Conservation (phyloP, 2,797 vertebrate species). For the Phalloptychus januarius region DNA sequence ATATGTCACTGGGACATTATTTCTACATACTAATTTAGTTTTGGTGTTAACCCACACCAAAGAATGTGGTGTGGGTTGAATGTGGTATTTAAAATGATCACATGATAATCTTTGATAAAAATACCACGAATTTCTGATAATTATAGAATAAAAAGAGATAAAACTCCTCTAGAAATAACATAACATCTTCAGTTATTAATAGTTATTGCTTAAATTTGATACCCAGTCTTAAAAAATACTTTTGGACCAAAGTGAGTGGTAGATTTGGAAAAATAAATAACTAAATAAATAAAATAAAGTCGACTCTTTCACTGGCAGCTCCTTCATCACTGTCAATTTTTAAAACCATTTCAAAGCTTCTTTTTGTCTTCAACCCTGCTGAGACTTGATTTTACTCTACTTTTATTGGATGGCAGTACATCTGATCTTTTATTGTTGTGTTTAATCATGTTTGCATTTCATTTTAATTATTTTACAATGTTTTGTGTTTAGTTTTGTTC, state of each 20-base stretch:
- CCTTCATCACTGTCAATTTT: not conserved
- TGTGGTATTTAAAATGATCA: not conserved
- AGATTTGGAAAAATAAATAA: not conserved
- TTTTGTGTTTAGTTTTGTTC: not conserved
- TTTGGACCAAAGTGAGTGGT: not conserved
- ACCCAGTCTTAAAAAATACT: not conserved
- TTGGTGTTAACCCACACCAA: not conserved
- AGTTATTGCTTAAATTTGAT: not conserved
- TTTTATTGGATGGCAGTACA: not conserved
- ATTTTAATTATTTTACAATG: not conserved
- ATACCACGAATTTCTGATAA: not conserved
- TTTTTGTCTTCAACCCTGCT: not conserved
- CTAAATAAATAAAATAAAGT: not conserved
- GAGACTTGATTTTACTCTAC: not conserved
- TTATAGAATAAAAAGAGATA: not conserved
- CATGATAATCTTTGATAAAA: not conserved
- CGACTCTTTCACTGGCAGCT: not conserved
- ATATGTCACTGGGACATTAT: not conserved
- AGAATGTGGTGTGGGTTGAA: no score
- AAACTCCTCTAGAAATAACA: not conserved
- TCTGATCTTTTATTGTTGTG: not conserved
- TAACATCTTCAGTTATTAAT: not conserved
- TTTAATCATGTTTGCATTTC: not conserved
- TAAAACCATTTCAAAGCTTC: not conserved
- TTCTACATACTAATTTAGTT: not conserved